Evolutionary conservation across 2,888 invertebrate genomes (phyloP).

Genomic region (Ennomos fuscantarius): DNA sequence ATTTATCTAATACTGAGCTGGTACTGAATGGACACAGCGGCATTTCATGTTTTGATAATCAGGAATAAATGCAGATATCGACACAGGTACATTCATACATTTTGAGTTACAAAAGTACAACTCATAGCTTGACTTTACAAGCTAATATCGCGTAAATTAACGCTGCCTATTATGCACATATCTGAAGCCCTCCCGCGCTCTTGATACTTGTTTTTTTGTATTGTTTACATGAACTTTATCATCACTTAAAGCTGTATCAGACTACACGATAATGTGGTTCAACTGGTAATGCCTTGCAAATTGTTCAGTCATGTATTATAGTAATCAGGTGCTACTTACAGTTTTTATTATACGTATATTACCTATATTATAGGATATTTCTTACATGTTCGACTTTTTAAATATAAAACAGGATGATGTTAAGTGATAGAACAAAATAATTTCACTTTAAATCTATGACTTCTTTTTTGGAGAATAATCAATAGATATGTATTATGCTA

Average conservation of each 20-base stretch:
- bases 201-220: constrained; percentile 27
- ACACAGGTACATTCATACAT: constrained; percentile 54
- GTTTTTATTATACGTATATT: too few relatives aligned
- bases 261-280: constrained; percentile 7
- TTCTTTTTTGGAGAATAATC: too few relatives aligned
- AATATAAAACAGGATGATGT: too few relatives aligned
- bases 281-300: background rate
- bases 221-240: constrained; percentile 13
- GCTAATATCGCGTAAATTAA: constrained; percentile 12
- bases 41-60: constrained; percentile 8
- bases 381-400: too few relatives aligned
- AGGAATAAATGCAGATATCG: constrained; percentile 4
- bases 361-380: too few relatives aligned
- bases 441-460: too few relatives aligned
- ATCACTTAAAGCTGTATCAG: constrained; percentile 13
- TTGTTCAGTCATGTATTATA: too few relatives aligned
- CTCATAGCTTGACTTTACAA: constrained; percentile 15
- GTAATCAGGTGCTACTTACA: too few relatives aligned
- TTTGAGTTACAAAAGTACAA: constrained; percentile 27
- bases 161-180: constrained; percentile 43
- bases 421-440: too few relatives aligned
- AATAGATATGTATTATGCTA: too few relatives aligned
- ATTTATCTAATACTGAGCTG: constrained; percentile 2
- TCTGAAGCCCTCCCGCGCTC: constrained; percentile 78
- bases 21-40: constrained; percentile 4